A percentile compares a stretch with the other conserved stretches of the same genome.
Conservation (phyloP, 2,888 invertebrate species). For the Scelioninae gen. 1 region DNA sequence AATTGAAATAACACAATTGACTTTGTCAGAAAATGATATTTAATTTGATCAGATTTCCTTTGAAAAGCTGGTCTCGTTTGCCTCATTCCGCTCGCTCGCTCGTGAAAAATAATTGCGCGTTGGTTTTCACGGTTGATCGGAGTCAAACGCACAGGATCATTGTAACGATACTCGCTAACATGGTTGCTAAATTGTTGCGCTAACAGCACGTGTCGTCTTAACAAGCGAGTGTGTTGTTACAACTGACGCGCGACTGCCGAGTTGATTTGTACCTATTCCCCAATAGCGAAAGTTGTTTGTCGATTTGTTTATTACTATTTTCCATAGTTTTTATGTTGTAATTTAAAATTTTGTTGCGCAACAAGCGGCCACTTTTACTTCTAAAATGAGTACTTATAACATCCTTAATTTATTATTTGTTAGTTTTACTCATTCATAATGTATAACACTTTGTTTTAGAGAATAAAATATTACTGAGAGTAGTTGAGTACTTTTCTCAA, state of each 20-base stretch:
- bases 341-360: no score
- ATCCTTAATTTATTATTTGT: no score
- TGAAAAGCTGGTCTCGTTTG: conserved; percentile 45
- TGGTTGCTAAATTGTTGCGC: conserved; percentile 50
- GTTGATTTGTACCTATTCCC: conserved; percentile 14
- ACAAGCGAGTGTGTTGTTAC: conserved; percentile 39
- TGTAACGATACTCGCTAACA: conserved; percentile 36
- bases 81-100: conserved; percentile 21
- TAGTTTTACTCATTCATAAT: no score
- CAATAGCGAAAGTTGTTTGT: conserved; percentile 2
- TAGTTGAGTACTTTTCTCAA: no score
- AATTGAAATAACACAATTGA: conserved; percentile 57
- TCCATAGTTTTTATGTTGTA: no score
- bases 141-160: conserved; percentile 33
- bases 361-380: no score
- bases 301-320: not conserved
- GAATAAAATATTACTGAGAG: no score
- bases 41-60: conserved; percentile 51
- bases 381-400: no score
- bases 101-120: conserved; percentile 52
- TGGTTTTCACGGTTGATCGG: conserved; percentile 41
- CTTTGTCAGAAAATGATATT: conserved; percentile 42
- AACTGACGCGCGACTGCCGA: conserved; percentile 34
- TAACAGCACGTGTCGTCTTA: conserved; percentile 34
- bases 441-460: no score